Evolutionary conservation across 2,888 invertebrate species (phyloP), one percentile per base, ranked within the genome.

Genomic region (Maniola hyperantus): DNA sequence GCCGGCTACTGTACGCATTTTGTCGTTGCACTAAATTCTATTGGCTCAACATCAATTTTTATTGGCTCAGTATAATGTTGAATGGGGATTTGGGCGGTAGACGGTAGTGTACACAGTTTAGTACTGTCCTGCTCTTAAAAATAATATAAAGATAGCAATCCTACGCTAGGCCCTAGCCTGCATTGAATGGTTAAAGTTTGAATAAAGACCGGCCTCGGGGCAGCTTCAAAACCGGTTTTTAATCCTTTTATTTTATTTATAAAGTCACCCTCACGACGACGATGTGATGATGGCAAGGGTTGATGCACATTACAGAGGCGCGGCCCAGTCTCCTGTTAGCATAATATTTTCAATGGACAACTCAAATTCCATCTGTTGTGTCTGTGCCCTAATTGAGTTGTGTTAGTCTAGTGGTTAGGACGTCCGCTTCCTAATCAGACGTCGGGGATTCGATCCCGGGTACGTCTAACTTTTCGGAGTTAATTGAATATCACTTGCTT

Each of bases 171-270:
- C 67, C 64, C 64, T 65, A 15, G 71, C 75, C 77, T 82, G 84
- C 84, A 83, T 83, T 84, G 79, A 77, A 81, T 80, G 82, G 79
- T 74, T 78, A 85, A 88, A 89, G 82, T 88, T 89, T 84, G 79
- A 81, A 86, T 84, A 80, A 80, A 80, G 84, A 87, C 83, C 81
- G 80, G 83, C 83, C 88, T 85, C 78, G 68, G 70, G 82, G 87
- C 76, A 77, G 76, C 64, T 68, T 64, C 39, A 42, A 68, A 79
- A 82, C 80, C 78, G 79, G 83, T 80, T 68, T 48, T 63, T 72
- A 73, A 71, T 77, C 78, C 80, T 79, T 85, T 82, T 80, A 76
- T 83, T 81, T 75, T 78, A 75, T 81, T 81, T 81, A 64, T 77
- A 74, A 75, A 72, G 72, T 73, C 72, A 72, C 74, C 71, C 72